A percentile compares a stretch with the other conserved stretches of the same genome.
Evolutionary conservation across 2,888 invertebrate genomes (phyloP).

Genomic region (Dynastes maya): DNA sequence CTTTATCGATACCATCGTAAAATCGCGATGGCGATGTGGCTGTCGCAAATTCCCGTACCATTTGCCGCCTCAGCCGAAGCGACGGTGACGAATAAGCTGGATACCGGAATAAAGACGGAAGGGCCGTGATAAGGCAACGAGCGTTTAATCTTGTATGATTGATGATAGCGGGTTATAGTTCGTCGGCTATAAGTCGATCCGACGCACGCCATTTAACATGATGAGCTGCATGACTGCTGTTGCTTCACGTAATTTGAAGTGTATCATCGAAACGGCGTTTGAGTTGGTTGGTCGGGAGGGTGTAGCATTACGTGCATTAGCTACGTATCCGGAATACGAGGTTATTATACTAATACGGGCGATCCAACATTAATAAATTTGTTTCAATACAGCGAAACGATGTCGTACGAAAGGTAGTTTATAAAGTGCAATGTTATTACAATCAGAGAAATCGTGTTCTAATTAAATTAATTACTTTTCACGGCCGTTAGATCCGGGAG

Average conservation of each 20-base stretch:
- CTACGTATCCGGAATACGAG: not conserved
- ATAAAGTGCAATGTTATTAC: no score
- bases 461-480: no score
- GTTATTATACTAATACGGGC: no score
- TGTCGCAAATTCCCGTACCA: not conserved
- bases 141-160: conserved; percentile 67
- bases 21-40: not conserved
- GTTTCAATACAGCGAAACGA: no score
- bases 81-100: conserved; percentile 1
- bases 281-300: conserved; percentile 42
- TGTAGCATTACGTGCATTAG: not conserved
- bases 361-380: no score
- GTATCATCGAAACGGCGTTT: conserved; percentile 59
- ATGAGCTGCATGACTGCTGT: conserved; percentile 68
- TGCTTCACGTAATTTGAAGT: conserved; percentile 60
- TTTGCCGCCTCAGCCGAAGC: not conserved
- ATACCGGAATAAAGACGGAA: not conserved
- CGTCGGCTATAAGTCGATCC: conserved; percentile 67
- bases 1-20: not conserved
- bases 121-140: conserved; percentile 63
- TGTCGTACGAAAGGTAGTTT: no score
- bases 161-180: conserved; percentile 65
- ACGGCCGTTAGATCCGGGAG: no score
- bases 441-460: no score
- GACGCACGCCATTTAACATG: conserved; percentile 70